Evolutionary conservation across 2,888 invertebrate species (phyloP).

Genomic region (Lingula anatina): DNA sequence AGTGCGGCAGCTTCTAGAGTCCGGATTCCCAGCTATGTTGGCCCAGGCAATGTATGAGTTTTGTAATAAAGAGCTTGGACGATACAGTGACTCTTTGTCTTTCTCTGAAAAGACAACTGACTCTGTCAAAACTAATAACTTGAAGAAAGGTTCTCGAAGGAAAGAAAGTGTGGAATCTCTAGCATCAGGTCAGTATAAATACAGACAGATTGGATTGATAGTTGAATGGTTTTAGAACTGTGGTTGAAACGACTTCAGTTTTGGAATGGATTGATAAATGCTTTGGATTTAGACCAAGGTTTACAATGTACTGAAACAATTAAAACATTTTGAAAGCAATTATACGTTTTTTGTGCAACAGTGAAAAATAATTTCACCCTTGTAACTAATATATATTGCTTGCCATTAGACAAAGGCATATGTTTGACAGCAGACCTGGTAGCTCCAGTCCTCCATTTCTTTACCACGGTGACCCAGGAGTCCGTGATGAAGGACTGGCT

Average conservation of each 20-base stretch:
- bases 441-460: conserved; percentile 64
- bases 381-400: no score
- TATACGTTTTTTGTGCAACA: no score
- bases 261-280: no score
- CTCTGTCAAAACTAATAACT: conserved; percentile 23
- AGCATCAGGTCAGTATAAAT: neutral
- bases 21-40: conserved; percentile 60
- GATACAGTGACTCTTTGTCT: conserved; percentile 23
- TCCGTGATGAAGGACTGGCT: conserved; percentile 79
- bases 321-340: no score
- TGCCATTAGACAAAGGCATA: neutral
- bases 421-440: conserved; percentile 38
- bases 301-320: no score
- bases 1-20: conserved; percentile 70
- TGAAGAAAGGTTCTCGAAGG: neutral
- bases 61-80: conserved; percentile 37
- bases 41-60: conserved; percentile 47
- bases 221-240: no score
- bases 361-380: no score
- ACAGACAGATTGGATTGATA: no score
- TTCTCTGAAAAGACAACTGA: conserved; percentile 26
- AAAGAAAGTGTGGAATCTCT: neutral
- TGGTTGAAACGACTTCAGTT: no score
- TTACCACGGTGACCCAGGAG: conserved; percentile 74
- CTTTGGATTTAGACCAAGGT: no score